Evolutionary conservation across 2,888 invertebrate genomes (phyloP), one percentile per base, ranked within the genome.

Genomic region (Halictus quadricinctus): DNA sequence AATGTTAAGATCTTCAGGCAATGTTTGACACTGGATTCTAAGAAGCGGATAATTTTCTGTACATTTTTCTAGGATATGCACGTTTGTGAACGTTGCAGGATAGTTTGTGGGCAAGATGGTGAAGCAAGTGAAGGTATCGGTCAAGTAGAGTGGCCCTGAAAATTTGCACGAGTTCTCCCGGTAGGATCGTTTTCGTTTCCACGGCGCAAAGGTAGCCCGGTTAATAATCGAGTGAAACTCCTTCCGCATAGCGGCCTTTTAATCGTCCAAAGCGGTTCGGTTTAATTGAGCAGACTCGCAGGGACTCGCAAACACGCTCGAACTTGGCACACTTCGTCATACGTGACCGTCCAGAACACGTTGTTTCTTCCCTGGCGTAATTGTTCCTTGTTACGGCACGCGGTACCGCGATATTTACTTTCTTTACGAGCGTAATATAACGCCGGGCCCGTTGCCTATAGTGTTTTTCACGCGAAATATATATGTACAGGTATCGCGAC

Each of bases 351-450:
- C 72, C 69, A 18, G 72, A 76, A 54, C 84, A 73, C 58, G 75
- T 72, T 80, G 70, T 70, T 76, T 66, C 79, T 83, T 66, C 73
- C 73, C 76, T 74, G 74, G 64, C 72, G 80, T 83, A 86, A 86
- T 87, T 86, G 86, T 86, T 83, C 64, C 87, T 76, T 73, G 78
- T 86, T 86, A 83, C 80, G 86, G 83, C 83, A 86, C 80, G 66
- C 85, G 48, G 70, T 80, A 76, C 81, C 74, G 85, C 80, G 79
- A 87, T 86, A 78, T 87, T 87, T 87, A 87, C 87, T 87, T 87
- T 87, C 87, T 79, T 87, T 86, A 83, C 87, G 80, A 85, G 82
- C 80, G 82, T 82, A 82, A 85, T 82, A 85, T 85, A 87, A 75
- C 70, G 29, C 75, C 60, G 72, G 41, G 41, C 72, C 54, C 66